These are phyloP conservation scores for Tanytarsus gracilentus DNA, from an alignment of 2,888 invertebrate genomes.

Conservation along the genomic window DNA sequence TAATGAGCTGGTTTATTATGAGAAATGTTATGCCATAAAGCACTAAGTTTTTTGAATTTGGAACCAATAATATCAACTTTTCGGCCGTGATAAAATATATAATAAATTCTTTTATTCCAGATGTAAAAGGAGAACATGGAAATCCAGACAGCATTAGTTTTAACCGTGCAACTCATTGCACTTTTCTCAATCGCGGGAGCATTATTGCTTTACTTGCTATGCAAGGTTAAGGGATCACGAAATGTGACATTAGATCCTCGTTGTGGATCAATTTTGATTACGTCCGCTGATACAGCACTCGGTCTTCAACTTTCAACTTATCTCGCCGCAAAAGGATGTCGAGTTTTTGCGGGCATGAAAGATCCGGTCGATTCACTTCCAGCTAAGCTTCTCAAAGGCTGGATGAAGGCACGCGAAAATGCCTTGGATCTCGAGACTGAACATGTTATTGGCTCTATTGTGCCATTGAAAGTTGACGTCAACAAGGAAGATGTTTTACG, in stretches of 20 bases:
- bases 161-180: slow-evolving; percentile 71
- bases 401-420: slow-evolving; percentile 54
- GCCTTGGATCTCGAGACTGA: slow-evolving; percentile 33
- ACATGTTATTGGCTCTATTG: slow-evolving; percentile 48
- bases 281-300: slow-evolving; percentile 69
- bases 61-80: too few species aligned
- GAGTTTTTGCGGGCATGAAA: slow-evolving; percentile 66
- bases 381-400: slow-evolving; percentile 51
- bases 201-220: slow-evolving; percentile 63
- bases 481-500: slow-evolving; percentile 71
- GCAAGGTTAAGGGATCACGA: slow-evolving; percentile 59
- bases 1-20: too few species aligned
- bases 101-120: slow-evolving; percentile 4
- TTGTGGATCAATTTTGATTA: slow-evolving; percentile 65
- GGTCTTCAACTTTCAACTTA: slow-evolving; percentile 69
- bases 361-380: slow-evolving; percentile 50
- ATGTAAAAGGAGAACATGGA: slow-evolving; percentile 51
- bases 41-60: too few species aligned
- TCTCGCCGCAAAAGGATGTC: slow-evolving; percentile 61
- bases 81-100: too few species aligned
- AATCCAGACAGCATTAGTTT: slow-evolving; percentile 67
- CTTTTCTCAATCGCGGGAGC: slow-evolving; percentile 77
- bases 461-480: slow-evolving; percentile 66
- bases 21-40: too few species aligned
- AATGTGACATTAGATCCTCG: slow-evolving; percentile 44